Evolutionary conservation across 1,140 invertebrate species (phyloP).

Genomic region (Pomacea maculata): DNA sequence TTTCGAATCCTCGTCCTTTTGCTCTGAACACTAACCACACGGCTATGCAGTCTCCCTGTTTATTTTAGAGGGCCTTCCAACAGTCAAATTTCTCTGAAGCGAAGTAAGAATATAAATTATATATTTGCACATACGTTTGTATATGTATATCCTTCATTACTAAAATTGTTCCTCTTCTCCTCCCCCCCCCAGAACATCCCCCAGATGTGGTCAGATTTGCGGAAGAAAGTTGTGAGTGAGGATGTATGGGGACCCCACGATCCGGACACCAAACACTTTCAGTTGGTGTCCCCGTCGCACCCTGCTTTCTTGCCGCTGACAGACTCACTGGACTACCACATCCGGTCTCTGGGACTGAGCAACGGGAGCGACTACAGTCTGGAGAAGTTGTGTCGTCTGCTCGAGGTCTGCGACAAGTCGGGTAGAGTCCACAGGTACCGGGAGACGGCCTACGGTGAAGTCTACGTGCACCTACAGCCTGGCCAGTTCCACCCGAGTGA

Average conservation of each 20-base stretch:
- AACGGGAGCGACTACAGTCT: conserved; percentile 15
- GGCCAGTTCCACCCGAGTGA: neutral
- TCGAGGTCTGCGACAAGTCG: conserved; percentile 3
- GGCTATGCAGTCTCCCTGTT: too few relatives aligned
- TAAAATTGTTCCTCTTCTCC: too few relatives aligned
- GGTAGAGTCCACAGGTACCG: conserved; percentile 17
- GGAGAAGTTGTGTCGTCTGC: neutral
- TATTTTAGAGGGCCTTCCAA: too few relatives aligned
- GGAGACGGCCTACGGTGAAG: conserved; percentile 15
- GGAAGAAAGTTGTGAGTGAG: neutral
- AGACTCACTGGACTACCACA: conserved; percentile 10
- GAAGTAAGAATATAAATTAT: too few relatives aligned
- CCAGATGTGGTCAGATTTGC: conserved; percentile 1
- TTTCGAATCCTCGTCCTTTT: too few relatives aligned
- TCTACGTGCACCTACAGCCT: conserved; percentile 18
- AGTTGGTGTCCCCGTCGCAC: conserved; percentile 7
- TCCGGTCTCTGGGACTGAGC: conserved; percentile 10
- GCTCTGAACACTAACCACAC: too few relatives aligned
- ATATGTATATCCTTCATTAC: too few relatives aligned
- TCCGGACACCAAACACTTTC: conserved; percentile 5
- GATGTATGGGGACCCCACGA: neutral
- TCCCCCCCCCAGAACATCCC: conserved; percentile 4
- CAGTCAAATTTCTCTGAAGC: too few relatives aligned
- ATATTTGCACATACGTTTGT: too few relatives aligned
- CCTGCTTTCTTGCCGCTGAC: conserved; percentile 16